phyloP scores from a whole-genome alignment of 2,797 vertebrate genomes.

The Cossypha dichroa region DNA sequence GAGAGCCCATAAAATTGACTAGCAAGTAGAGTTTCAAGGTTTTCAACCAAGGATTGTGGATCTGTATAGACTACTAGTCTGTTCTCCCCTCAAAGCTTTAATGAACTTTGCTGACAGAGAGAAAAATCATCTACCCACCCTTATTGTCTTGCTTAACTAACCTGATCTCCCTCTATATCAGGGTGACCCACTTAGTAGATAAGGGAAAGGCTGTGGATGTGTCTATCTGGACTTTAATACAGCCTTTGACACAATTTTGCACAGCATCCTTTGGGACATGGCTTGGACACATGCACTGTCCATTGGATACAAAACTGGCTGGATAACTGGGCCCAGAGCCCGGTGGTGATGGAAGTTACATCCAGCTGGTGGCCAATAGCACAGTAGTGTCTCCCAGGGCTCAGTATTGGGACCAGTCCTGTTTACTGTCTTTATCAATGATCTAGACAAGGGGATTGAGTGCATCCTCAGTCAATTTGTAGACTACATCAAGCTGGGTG shows the following conservation, averaged over 20 bases:
- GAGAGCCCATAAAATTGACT: background rate
- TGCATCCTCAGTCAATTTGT: background rate
- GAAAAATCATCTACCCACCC: background rate
- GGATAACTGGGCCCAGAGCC: background rate
- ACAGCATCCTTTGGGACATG: background rate
- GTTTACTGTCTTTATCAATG: background rate
- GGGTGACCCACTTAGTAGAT: background rate
- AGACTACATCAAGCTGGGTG: too few relatives aligned
- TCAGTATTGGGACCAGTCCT: background rate
- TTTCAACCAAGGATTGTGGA: background rate
- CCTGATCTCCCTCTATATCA: background rate
- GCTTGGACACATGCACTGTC: background rate
- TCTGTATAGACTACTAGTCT: background rate
- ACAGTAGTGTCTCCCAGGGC: background rate
- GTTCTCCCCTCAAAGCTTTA: background rate
- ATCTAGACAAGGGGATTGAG: background rate
- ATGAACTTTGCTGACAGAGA: background rate
- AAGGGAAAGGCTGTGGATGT: background rate
- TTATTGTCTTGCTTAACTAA: background rate
- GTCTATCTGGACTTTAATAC: background rate
- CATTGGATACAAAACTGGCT: background rate
- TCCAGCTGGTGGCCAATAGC: rapidly evolving
- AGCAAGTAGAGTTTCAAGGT: background rate
- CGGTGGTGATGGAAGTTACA: background rate
- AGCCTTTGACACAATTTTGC: background rate